phyloP scores from a whole-genome alignment of 2,888 invertebrate species.

The Encarsia formosa region DNA sequence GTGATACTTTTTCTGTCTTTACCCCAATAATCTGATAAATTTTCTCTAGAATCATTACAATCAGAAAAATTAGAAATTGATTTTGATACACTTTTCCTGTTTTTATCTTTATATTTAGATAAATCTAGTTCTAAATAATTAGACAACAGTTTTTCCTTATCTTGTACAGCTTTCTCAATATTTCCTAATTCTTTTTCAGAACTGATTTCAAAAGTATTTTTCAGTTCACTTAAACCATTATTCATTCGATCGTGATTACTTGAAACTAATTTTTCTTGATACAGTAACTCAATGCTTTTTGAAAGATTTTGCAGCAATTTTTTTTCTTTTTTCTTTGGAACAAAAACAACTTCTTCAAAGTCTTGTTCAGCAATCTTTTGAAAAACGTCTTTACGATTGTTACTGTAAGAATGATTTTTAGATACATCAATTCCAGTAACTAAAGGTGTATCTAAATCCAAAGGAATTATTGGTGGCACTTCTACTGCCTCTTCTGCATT shows the following conservation, averaged over 20 bases:
- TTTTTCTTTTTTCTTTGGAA: conserved; percentile 55
- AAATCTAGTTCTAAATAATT: conserved; percentile 63
- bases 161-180: conserved; percentile 67
- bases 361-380: conserved; percentile 70
- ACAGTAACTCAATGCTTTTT: conserved; percentile 18
- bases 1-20: background rate
- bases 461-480: conserved; percentile 57
- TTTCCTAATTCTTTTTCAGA: conserved; percentile 51
- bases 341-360: conserved; percentile 66
- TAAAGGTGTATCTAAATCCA: conserved; percentile 36
- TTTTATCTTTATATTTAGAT: conserved; percentile 43
- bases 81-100: conserved; percentile 30
- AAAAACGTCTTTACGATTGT: conserved; percentile 61
- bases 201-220: conserved; percentile 37
- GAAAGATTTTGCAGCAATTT: conserved; percentile 27
- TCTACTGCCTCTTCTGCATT: conserved; percentile 75
- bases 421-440: conserved; percentile 32
- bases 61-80: conserved; percentile 7
- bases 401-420: conserved; percentile 18
- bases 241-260: background rate
- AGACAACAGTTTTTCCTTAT: conserved; percentile 70
- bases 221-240: conserved; percentile 35
- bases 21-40: background rate
- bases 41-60: background rate
- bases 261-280: conserved; percentile 10